Base-by-base conservation (phyloP, 2,888 invertebrate species). In the Napeogenes sylphis region DNA sequence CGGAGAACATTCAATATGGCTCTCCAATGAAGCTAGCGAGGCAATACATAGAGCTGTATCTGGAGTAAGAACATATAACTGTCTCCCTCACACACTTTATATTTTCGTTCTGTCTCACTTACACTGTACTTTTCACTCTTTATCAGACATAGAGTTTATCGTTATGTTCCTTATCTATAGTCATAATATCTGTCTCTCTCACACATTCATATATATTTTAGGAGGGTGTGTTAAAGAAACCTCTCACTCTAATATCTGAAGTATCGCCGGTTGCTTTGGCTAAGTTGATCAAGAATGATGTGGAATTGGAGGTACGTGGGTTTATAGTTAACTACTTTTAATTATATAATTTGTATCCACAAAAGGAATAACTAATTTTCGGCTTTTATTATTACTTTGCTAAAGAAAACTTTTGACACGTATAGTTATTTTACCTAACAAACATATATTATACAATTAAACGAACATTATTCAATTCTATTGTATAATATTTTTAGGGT, bases 221-320 rank as follows among this genome's bases (percentile, higher is more conserved):
- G 92, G 68, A 83, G 71, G 73, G 84, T 70, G 70, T 82, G 55
- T 33, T 85, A 68, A 73, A 84, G 75, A 73, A 74, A 1, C 85
- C 87, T 0, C 55, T 87, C 13, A 78, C 77, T 35, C 68, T 91
- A 2, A 85, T 92, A 66, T 88, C 92, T 0, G 92, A 94, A 73
- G 92, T 95, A 42, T 96, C 97, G 0, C 97, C 98, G 0, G 92
- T 98, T 0, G 92, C 94, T 2, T 71, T 95, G 4, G 94, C 96
- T 92, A 99, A 99, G 83, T 93, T 97, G 0, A 88, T 97, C 21
- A 99, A 99, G 84, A 99, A 98, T 81, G 78, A 92, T 0, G 92
- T 93, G 0, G 99, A 99, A 90, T 91, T 94, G 13, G 81, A 92
- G 87, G 95, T 88, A 66, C 72, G 69, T 35, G 13, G n/a, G n/a